Base-by-base conservation (phyloP, 2,888 invertebrate genomes). In the Drosophila acutilabella region DNA sequence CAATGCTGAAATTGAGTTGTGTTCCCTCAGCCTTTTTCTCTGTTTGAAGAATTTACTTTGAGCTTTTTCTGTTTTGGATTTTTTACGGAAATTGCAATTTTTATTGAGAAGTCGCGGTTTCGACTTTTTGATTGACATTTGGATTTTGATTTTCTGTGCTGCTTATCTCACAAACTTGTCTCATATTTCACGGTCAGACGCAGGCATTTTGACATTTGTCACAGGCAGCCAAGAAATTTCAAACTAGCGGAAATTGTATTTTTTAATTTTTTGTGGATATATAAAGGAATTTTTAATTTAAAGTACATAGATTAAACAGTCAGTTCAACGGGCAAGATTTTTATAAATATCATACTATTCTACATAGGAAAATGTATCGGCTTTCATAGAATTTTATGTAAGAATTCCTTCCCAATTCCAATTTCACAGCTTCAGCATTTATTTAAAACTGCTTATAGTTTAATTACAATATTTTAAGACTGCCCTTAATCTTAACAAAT, bases 61-160 rank as follows among this genome's bases (percentile, higher is more conserved):
- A 23, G 54, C 48, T 58, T 23, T 50, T 50, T 42, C 18, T 40
- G 50, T 44, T 51, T 54, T 45, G 47, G 38, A 3, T 36, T 38
- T 60, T 38, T 62, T 68, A 59, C 74, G 82, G 82, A 85, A 89
- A 89, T 88, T 84, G 78, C 72, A 69, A 73, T 71, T 72, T 72
- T 80, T 68, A 71, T 87, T 87, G 72, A 77, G 66, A 52, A 72
- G 65, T 70, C 72, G 78, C 71, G 82, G 83, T 78, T 83, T 75
- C n/a, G 78, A 84, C 78, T 87, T 80, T 30, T 47, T 86, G 88
- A 87, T 87, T 84, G 88, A 87, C 89, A 82, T 84, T 86, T 74
- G 64, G 68, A 57, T 84, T 86, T 74, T 64, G 68, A 57, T 70
- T 66, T 66, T 68, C 58, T 53, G 50, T 50, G 45, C 14, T 41